Evolutionary conservation across 2,113 vertebrate species (phyloP).

Genomic region (Hyaena hyaena): DNA sequence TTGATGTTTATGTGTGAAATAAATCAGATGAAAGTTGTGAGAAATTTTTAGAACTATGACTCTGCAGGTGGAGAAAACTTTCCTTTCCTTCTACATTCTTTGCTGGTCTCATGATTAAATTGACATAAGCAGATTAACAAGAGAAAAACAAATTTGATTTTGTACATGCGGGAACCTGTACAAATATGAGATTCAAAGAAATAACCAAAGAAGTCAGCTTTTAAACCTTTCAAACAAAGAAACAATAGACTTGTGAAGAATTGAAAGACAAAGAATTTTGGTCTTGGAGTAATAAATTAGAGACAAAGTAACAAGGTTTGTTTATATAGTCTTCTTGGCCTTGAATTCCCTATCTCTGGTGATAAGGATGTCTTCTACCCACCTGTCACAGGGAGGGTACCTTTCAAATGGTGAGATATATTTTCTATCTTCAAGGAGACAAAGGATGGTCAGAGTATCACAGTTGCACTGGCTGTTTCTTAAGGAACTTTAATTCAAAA

Average conservation of each 20-base stretch:
- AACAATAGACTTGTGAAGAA: neutral
- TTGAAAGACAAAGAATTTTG: neutral
- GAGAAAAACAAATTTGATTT: neutral
- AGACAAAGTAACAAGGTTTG: neutral
- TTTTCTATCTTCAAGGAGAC: neutral
- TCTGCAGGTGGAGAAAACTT: neutral
- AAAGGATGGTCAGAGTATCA: neutral
- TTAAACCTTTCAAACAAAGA: neutral
- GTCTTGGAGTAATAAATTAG: neutral
- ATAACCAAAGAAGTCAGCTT: neutral
- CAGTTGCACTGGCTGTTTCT: neutral
- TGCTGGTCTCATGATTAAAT: neutral
- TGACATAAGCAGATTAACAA: neutral
- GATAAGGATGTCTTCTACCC: neutral
- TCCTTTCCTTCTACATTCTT: neutral
- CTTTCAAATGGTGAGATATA: neutral
- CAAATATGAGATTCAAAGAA: neutral
- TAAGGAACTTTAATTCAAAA: neutral
- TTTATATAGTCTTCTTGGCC: neutral
- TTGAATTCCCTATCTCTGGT: neutral
- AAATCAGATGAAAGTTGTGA: neutral
- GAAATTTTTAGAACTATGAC: neutral
- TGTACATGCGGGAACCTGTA: neutral
- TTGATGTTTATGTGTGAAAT: neutral
- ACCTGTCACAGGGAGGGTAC: neutral